These are phyloP conservation scores for Dasyprocta punctata DNA, from an alignment of 2,113 vertebrate genomes.

Conservation along the genomic window DNA sequence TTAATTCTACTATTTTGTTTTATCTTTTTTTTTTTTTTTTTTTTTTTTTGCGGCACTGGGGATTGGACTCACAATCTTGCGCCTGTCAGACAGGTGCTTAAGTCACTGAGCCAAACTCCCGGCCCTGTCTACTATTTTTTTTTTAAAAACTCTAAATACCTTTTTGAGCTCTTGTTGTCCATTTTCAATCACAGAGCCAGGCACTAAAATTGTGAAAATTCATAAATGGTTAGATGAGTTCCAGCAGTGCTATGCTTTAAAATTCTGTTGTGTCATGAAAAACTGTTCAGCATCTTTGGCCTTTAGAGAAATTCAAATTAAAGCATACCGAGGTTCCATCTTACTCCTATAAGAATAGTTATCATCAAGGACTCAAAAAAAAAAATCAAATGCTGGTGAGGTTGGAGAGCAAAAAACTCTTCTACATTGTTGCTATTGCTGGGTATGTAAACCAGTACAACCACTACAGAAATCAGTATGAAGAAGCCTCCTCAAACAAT, in stretches of 20 bases:
- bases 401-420: background rate
- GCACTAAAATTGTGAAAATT: background rate
- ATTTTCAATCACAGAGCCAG: slow-evolving; percentile 41
- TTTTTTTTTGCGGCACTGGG: no score
- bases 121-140: slow-evolving; percentile 4
- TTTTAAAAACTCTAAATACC: slow-evolving; percentile 50
- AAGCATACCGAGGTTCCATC: background rate
- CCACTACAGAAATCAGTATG: background rate
- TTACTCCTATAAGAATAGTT: background rate
- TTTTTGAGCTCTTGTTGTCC: slow-evolving; percentile 38
- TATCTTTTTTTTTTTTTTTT: no score
- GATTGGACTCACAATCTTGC: no score
- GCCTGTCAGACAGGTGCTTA: no score
- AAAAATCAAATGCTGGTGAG: background rate
- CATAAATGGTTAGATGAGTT: background rate
- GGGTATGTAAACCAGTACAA: background rate
- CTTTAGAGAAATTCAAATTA: background rate
- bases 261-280: background rate
- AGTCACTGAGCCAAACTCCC: no score
- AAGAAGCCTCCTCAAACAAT: background rate
- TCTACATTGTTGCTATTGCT: background rate
- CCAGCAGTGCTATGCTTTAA: background rate
- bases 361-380: background rate
- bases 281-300: background rate
- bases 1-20: slow-evolving; percentile 37